Percentiles rank a stretch among this genome's conserved stretches.
These are phyloP conservation scores for Meda fulgida DNA, from an alignment of 2,797 vertebrate species.

Conservation along the genomic window DNA sequence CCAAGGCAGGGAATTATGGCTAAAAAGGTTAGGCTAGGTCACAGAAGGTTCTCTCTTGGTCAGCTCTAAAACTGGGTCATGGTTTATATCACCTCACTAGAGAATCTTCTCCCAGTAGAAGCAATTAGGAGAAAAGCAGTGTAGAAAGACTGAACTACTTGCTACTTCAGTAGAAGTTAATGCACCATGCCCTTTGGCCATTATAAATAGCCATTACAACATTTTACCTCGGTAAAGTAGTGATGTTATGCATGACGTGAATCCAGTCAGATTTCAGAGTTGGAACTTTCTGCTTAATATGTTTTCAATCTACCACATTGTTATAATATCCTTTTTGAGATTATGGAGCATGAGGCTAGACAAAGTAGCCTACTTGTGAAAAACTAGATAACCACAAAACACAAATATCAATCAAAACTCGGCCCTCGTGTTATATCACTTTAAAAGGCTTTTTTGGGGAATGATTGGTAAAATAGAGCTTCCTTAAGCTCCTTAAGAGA, in stretches of 20 bases:
- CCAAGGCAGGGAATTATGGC: not conserved
- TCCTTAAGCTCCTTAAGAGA: conserved; percentile 4
- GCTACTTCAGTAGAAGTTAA: conserved; percentile 20
- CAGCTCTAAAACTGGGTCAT: conserved; percentile 63
- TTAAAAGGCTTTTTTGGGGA: not conserved
- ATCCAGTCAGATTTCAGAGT: conserved; percentile 7
- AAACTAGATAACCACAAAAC: not conserved
- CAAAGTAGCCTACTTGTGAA: not conserved
- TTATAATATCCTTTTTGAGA: not conserved
- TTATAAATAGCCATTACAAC: conserved; percentile 12
- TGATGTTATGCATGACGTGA: not conserved
- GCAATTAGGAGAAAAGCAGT: conserved; percentile 73
- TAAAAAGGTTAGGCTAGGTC: conserved; percentile 42
- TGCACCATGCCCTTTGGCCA: conserved; percentile 5
- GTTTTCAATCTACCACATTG: not conserved
- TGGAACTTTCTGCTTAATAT: not conserved
- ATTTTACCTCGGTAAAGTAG: not conserved
- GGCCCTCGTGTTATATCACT: not conserved
- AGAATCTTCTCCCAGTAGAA: conserved; percentile 68
- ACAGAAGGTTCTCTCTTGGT: conserved; percentile 52
- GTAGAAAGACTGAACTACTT: conserved; percentile 36
- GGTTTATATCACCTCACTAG: conserved; percentile 56
- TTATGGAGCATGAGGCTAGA: not conserved
- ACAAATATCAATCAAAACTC: not conserved
- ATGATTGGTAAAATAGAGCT: not conserved